Base-by-base conservation (phyloP, 2,113 vertebrate species). In the Prionailurus bengalensis region DNA sequence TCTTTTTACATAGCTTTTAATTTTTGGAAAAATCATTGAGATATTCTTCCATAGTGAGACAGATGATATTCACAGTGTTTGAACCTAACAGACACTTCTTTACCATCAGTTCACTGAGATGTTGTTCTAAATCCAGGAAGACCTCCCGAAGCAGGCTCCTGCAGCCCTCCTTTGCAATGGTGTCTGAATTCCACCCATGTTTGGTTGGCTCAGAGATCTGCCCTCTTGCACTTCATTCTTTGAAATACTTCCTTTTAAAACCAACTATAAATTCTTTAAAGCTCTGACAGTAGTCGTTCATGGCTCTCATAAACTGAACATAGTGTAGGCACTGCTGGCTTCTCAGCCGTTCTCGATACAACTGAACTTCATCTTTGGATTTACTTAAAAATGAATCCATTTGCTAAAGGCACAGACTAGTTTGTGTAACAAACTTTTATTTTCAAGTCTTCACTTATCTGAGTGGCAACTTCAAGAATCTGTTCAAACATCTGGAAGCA, bases 401-500 rank as follows among this genome's bases (percentile, higher is more conserved):
- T 98, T 99, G 99, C 96, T 99, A 99, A 98, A 99, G 99, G 98
- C 99, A 99, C 4, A 99, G 97, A 98, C 98, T 61, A 99, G 98
- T 31, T 10, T 78, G 27, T 17, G 14, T 78, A 27, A 78, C 74
- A 48, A 96, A 99, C 99, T 92, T 99, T 99, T 97, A 99, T 99
- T 99, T 99, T 99, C 96, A 99, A 99, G 94, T 99, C 99, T 95
- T 99, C 99, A 84, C 99, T 99, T 96, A 99, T 99, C 98, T 99
- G 99, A 42, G 99, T 99, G 25, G 99, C 99, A 27, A 99, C 99
- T 86, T 99, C 99, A 91, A 99, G 99, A 98, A 99, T 99, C 97
- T 99, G 99, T 95, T 99, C 99, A 98, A 99, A 99, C 99, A 99
- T 99, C 99, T 99, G 99, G 97, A 99, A 99, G 99, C 74, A 99